Conservation (phyloP, 2,113 vertebrate genomes). For the Cinclus mexicanus region DNA sequence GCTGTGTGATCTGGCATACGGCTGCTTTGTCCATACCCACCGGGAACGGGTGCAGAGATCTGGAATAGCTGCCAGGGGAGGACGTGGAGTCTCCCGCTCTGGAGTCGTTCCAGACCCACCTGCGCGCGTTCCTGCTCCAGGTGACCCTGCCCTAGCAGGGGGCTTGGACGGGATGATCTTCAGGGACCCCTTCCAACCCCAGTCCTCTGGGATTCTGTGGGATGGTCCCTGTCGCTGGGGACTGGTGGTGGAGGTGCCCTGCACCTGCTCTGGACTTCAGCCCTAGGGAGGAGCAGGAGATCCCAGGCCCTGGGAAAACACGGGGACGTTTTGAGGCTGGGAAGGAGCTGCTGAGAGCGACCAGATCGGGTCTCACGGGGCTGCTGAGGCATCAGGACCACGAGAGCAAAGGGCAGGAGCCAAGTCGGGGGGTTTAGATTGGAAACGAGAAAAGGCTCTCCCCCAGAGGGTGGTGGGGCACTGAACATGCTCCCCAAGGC, state of each 20-base stretch:
- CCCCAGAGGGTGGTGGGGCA: not conserved
- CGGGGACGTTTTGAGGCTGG: accelerated
- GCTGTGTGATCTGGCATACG: accelerated
- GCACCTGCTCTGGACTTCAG: too few species aligned
- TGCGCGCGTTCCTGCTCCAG: not conserved
- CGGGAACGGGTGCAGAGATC: not conserved
- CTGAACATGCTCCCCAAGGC: not conserved
- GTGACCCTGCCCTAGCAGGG: not conserved
- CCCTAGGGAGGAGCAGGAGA: not conserved
- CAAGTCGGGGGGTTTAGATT: too few species aligned
- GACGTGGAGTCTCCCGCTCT: accelerated
- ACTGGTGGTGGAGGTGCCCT: accelerated
- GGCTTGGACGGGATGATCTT: not conserved
- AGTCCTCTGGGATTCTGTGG: accelerated
- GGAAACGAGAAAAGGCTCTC: not conserved
- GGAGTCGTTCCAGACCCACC: not conserved
- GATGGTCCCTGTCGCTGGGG: too few species aligned
- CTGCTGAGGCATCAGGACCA: not conserved
- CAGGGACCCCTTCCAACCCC: not conserved
- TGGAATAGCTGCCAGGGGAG: not conserved
- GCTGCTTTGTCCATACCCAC: not conserved
- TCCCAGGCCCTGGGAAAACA: not conserved
- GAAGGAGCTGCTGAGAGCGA: not conserved
- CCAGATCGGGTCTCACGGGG: accelerated
- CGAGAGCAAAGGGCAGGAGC: not conserved